Conservation (phyloP, 1,140 invertebrate species). For the Drosophila ficusphila region DNA sequence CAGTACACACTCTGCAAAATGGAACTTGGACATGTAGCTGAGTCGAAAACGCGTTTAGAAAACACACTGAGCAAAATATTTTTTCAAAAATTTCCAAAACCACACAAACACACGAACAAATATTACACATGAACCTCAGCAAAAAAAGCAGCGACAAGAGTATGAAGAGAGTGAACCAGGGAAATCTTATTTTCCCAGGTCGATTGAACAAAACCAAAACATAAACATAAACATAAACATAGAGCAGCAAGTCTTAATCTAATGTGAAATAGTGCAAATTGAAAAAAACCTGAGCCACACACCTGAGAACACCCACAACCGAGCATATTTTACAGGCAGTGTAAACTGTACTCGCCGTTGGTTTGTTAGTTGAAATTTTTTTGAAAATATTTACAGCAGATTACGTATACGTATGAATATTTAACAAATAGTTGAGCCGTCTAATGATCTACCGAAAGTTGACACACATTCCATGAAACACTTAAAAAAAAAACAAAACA, state of each 20-base stretch:
- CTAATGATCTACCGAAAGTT: conserved; percentile 75
- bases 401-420: conserved; percentile 55
- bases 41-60: conserved; percentile 49
- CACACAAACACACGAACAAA: conserved; percentile 28
- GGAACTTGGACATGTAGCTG: conserved; percentile 15
- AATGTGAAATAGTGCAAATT: conserved; percentile 62
- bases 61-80: conserved; percentile 60
- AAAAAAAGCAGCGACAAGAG: conserved; percentile 28
- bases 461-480: conserved; percentile 64
- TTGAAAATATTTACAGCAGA: conserved; percentile 67
- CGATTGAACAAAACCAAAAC: conserved; percentile 20
- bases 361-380: conserved; percentile 81
- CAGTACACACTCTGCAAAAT: conserved; percentile 6
- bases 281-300: conserved; percentile 42
- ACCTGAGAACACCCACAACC: conserved; percentile 42
- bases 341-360: conserved; percentile 80
- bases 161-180: conserved; percentile 6
- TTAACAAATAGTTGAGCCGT: conserved; percentile 68
- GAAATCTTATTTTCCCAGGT: conserved; percentile 9
- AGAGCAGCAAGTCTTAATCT: conserved; percentile 51
- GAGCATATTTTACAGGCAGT: conserved; percentile 53
- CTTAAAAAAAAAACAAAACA: conserved; percentile 32
- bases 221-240: too few relatives aligned
- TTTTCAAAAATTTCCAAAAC: conserved; percentile 66
- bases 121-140: conserved; percentile 32